Percentiles rank a stretch among this genome's conserved stretches.
Conservation (phyloP, 2,888 invertebrate genomes). For the Hirtodrosophila duncani region DNA sequence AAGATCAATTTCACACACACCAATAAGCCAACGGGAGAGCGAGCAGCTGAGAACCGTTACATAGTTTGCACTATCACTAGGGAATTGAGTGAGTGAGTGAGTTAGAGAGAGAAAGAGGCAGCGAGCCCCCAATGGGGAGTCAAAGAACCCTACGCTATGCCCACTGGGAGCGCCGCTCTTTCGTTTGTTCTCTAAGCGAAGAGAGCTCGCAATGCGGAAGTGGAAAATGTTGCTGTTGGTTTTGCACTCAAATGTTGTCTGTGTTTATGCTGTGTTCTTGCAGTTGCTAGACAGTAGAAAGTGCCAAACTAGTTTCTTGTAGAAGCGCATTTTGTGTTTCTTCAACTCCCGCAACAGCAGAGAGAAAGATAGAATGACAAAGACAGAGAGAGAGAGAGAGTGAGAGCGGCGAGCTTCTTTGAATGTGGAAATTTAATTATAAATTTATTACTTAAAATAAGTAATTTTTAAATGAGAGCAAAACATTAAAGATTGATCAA, state of each 20-base stretch:
- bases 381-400: no score
- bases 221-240: conserved; percentile 36
- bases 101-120: conserved; percentile 16
- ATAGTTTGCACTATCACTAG: conserved; percentile 40
- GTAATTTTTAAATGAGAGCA: background rate
- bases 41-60: conserved; percentile 55
- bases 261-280: conserved; percentile 13
- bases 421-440: no score
- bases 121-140: conserved; percentile 25
- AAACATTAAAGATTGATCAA: background rate
- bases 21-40: conserved; percentile 26
- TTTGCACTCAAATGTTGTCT: conserved; percentile 36
- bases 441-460: no score
- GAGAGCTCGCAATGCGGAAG: conserved; percentile 56
- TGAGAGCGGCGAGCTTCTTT: no score
- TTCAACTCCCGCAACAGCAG: no score
- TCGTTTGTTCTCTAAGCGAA: conserved; percentile 6
- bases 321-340: background rate
- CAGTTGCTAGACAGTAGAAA: conserved; percentile 39
- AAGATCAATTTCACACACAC: conserved; percentile 76
- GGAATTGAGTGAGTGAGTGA: conserved; percentile 1
- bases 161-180: conserved; percentile 28
- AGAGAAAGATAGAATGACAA: no score
- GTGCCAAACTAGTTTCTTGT: conserved; percentile 49
- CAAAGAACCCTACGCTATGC: conserved; percentile 27